Conservation (phyloP, 2,113 vertebrate genomes). For the Syrmaticus mikado region DNA sequence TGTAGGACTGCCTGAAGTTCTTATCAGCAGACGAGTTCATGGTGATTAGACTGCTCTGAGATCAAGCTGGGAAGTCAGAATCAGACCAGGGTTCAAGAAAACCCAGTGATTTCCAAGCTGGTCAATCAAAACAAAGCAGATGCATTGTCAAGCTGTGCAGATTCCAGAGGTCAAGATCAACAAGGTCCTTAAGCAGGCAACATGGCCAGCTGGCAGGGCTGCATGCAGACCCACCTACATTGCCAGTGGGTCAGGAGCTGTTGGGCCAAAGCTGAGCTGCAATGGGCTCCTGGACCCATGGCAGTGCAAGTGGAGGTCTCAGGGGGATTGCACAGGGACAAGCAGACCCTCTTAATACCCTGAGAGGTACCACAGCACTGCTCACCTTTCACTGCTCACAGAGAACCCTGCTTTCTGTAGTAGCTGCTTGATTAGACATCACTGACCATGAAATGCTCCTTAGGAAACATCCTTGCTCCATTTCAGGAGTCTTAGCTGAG, state of each 20-base stretch:
- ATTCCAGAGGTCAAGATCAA: neutral
- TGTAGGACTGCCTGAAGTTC: rapidly evolving
- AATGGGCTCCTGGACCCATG: neutral
- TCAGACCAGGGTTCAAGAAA: neutral
- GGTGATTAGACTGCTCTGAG: neutral
- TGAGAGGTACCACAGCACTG: neutral
- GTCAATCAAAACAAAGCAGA: neutral
- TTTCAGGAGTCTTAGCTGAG: neutral
- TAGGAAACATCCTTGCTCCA: neutral
- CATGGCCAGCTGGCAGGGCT: neutral
- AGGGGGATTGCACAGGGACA: neutral
- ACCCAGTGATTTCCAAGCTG: neutral
- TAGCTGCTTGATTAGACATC: neutral
- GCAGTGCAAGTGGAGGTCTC: neutral
- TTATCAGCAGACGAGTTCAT: neutral
- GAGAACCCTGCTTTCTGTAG: neutral
- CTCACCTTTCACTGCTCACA: neutral
- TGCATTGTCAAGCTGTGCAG: rapidly evolving
- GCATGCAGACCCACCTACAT: neutral
- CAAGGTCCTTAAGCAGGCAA: neutral
- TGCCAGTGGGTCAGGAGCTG: neutral
- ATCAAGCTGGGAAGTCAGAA: neutral
- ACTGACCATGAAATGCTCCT: neutral
- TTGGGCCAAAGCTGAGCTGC: neutral
- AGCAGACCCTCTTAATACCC: neutral